These are phyloP conservation scores for Galago senegalensis DNA, from an alignment of 2,797 vertebrate genomes.

Conservation along the genomic window DNA sequence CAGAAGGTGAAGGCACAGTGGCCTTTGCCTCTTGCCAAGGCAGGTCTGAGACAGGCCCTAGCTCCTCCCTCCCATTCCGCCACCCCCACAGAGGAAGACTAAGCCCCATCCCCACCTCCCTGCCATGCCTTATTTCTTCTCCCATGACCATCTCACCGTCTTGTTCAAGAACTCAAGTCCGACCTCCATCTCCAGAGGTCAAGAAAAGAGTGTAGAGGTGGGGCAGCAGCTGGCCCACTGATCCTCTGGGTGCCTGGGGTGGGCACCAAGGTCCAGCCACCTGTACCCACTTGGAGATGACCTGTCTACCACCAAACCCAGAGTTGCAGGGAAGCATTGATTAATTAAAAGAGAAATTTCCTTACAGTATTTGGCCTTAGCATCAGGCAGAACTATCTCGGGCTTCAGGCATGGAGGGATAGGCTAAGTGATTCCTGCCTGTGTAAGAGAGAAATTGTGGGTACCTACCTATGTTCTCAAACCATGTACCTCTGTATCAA, in stretches of 20 bases:
- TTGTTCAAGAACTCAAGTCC: background rate
- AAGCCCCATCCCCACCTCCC: too few relatives aligned
- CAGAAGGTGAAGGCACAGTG: background rate
- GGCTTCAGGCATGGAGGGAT: background rate
- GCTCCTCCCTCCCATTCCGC: too few relatives aligned
- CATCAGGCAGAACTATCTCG: background rate
- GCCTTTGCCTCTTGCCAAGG: background rate
- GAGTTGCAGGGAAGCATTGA: background rate
- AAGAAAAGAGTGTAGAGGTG: background rate
- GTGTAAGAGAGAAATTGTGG: background rate
- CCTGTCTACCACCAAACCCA: background rate
- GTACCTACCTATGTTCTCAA: background rate
- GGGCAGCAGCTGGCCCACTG: background rate
- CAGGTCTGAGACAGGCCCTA: background rate
- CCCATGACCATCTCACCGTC: background rate
- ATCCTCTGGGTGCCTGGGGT: background rate
- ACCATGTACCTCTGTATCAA: background rate
- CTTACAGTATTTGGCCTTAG: background rate
- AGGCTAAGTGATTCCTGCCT: slow-evolving; percentile 50
- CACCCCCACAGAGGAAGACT: background rate
- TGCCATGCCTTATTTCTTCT: background rate
- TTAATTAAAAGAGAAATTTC: slow-evolving; percentile 8
- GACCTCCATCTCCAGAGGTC: background rate
- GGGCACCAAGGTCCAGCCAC: too few relatives aligned
- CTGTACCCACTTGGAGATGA: background rate